These are phyloP conservation scores for Tragelaphus scriptus DNA, from an alignment of 2,113 vertebrate species.

Conservation along the genomic window DNA sequence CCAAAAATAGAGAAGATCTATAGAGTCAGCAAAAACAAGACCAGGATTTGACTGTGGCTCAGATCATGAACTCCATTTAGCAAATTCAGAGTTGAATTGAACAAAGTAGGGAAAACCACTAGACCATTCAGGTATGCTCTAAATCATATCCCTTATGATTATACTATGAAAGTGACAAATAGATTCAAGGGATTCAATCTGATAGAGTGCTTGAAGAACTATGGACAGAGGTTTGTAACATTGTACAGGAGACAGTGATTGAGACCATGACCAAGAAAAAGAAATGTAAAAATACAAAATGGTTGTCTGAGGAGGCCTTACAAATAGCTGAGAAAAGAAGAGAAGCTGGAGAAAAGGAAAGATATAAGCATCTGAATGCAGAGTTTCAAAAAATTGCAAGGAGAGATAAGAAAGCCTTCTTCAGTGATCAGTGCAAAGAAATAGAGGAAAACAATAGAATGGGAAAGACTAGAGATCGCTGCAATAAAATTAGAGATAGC, in stretches of 20 bases:
- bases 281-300: not conserved
- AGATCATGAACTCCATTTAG: not conserved
- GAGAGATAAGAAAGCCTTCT: not conserved
- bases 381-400: not conserved
- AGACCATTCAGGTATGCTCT: not conserved
- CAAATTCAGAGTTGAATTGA: not conserved
- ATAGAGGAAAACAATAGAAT: not conserved
- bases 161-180: not conserved
- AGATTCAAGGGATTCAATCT: not conserved
- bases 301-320: not conserved
- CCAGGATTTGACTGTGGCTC: not conserved
- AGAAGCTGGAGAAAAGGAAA: not conserved
- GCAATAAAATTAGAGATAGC: not conserved
- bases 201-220: not conserved
- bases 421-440: not conserved
- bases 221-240: not conserved
- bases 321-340: not conserved
- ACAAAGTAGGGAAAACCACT: not conserved
- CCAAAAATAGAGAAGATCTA: not conserved
- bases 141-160: not conserved
- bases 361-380: not conserved
- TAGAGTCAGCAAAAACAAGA: not conserved
- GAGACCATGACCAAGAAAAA: not conserved
- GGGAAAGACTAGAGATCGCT: not conserved
- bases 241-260: not conserved